These are phyloP conservation scores for Vespertilio murinus DNA, from an alignment of 2,797 vertebrate species.

Conservation along the genomic window DNA sequence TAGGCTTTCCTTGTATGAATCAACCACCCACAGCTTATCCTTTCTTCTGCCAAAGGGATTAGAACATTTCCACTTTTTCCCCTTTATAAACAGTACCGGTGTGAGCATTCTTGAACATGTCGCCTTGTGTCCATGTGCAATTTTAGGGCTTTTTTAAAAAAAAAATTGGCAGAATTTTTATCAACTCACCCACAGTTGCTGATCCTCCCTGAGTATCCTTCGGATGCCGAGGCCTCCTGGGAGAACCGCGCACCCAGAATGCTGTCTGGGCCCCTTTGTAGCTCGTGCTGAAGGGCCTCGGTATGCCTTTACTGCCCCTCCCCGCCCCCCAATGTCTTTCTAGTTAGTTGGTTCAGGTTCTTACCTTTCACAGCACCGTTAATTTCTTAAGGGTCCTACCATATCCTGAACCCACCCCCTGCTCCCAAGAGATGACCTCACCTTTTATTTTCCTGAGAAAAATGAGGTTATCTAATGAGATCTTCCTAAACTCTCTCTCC, in stretches of 20 bases:
- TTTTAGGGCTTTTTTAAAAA: background rate
- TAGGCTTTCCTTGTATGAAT: background rate
- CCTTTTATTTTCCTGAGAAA: constrained; percentile 34
- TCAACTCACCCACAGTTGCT: background rate
- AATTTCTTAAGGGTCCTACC: background rate
- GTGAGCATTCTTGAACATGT: background rate
- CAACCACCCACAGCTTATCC: background rate
- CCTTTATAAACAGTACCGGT: background rate
- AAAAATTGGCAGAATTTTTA: background rate
- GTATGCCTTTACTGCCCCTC: background rate
- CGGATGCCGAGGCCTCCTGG: background rate
- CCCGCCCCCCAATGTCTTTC: background rate
- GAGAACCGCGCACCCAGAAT: background rate
- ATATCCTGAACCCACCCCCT: background rate
- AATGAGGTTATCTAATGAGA: background rate
- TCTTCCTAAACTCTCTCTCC: background rate
- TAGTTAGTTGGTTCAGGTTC: background rate
- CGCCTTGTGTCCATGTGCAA: background rate
- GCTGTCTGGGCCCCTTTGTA: background rate
- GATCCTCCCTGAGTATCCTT: background rate
- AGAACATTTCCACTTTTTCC: background rate
- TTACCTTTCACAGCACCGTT: background rate
- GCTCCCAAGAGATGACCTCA: background rate
- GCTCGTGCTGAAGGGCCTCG: fast-evolving
- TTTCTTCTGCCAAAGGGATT: background rate